These are phyloP conservation scores for Listronotus oregonensis DNA, from an alignment of 1,140 invertebrate species.

Conservation along the genomic window DNA sequence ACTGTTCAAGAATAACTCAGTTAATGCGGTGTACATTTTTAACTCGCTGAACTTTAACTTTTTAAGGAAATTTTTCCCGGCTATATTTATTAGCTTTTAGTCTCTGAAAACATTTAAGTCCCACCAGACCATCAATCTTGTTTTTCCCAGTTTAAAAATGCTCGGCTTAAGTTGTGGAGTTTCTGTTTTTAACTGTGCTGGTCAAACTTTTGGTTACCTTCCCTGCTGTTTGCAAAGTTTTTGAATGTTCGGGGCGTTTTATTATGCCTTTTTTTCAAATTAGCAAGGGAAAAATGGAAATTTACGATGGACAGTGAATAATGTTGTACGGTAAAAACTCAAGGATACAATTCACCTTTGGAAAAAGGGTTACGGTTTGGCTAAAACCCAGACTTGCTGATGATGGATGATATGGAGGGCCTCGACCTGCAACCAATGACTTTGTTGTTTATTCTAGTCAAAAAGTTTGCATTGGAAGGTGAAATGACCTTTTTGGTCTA, in stretches of 20 bases:
- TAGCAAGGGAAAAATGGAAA: too few relatives aligned
- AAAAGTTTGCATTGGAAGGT: too few relatives aligned
- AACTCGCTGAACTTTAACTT: not conserved
- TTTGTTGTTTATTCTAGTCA: too few relatives aligned
- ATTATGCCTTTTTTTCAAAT: not conserved
- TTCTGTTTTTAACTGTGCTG: constrained; percentile 4
- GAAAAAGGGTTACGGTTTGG: too few relatives aligned
- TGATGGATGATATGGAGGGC: too few relatives aligned
- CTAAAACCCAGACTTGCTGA: too few relatives aligned
- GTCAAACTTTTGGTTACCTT: not conserved
- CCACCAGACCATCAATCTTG: constrained; percentile 9
- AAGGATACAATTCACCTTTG: too few relatives aligned
- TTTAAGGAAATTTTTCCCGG: not conserved
- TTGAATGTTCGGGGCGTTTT: not conserved
- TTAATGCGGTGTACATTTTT: too few relatives aligned
- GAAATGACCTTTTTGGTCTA: too few relatives aligned
- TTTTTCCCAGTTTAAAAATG: constrained; percentile 2
- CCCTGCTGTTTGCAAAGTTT: not conserved
- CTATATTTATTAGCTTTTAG: constrained; percentile 4
- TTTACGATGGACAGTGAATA: not conserved
- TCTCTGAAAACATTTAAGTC: not conserved
- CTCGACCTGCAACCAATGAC: too few relatives aligned
- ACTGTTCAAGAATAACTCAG: too few relatives aligned
- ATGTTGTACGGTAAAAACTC: not conserved
- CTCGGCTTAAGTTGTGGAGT: not conserved